A percentile compares a stretch with the other conserved stretches of the same genome.
phyloP scores from a whole-genome alignment of 2,113 vertebrate species.

The Pelecanus crispus region DNA sequence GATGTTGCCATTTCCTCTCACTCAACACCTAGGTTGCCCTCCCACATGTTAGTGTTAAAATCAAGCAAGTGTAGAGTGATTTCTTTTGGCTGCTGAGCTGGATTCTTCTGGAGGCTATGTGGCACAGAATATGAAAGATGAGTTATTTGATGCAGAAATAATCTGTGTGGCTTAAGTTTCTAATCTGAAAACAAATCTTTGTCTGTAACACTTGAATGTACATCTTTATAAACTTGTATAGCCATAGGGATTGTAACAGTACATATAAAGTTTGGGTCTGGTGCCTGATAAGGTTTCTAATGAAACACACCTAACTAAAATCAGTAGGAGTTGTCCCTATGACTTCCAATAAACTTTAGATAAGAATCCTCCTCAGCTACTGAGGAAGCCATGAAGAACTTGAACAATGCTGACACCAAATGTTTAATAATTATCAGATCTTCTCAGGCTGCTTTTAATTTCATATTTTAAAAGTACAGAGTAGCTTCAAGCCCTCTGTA shows the following conservation, averaged over 20 bases:
- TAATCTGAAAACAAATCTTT: neutral
- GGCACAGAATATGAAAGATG: neutral
- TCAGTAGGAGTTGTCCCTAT: neutral
- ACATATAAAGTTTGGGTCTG: neutral
- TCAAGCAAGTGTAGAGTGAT: slow-evolving; percentile 22
- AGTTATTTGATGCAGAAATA: neutral
- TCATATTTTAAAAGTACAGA: neutral
- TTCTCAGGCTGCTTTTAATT: neutral
- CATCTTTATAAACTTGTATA: neutral
- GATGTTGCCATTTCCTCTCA: slow-evolving; percentile 25
- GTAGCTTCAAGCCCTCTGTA: neutral
- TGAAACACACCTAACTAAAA: neutral
- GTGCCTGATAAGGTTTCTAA: neutral
- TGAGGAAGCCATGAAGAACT: neutral
- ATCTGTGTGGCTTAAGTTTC: neutral
- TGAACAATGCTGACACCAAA: neutral
- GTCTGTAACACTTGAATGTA: neutral
- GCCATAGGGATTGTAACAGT: neutral
- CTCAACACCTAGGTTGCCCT: neutral
- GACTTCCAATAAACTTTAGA: neutral
- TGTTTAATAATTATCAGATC: neutral
- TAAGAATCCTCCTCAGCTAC: neutral
- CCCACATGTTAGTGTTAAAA: neutral
- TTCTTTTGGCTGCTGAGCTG: slow-evolving; percentile 6
- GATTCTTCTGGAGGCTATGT: neutral